Evolutionary conservation across 1,140 invertebrate species (phyloP), one percentile per base, ranked within the genome.

Genomic region (Penaeus indicus): DNA sequence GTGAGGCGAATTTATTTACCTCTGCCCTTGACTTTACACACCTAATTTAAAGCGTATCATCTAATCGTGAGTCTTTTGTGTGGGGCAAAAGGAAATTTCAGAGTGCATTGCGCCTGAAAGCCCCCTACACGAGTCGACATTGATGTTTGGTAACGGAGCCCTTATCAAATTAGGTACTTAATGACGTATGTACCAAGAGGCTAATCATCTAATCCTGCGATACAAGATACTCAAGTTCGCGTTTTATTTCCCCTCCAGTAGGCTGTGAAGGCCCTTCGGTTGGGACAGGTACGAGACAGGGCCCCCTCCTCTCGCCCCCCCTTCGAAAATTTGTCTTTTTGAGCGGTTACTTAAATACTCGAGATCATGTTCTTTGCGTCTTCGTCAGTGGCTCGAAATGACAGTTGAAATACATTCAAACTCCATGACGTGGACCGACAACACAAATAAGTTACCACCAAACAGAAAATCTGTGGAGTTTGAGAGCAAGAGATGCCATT

Each of bases 371-470:
- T 75, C 21, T 27, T 27, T 75, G 27, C 42, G 25, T 85, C 25
- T 54, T 38, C 72, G 32, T 62, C 25, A 54, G 42, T 38, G 42
- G 63, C 72, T 83, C 25, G 63, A 67, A 84, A 88, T 67, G 87
- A 88, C 87, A 83, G 81, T 77, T 84, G 81, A 84, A 63, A 79
- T 64, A 88, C 87, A 88, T 88, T 88, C 87, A 84, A 88, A 88
- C 84, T 64, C 87, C 81, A 61, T 83, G 81, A 78, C 69, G 87
- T 84, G 81, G 72, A 84, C 69, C 54, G 82, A 75, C 69, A 84
- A 88, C 87, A 88, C 87, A 88, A 88, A 88, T 88, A 88, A 88
- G 80, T 47, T 79, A 69, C 81, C 87, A 62, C 87, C 80, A 89
- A 81, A 84, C 61, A 84, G 38, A 89, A 89, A 27, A 80, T 64